Percentiles rank a stretch among this genome's conserved stretches.
Conservation (phyloP, 1,140 invertebrate genomes). For the Tetramorium simillimum region DNA sequence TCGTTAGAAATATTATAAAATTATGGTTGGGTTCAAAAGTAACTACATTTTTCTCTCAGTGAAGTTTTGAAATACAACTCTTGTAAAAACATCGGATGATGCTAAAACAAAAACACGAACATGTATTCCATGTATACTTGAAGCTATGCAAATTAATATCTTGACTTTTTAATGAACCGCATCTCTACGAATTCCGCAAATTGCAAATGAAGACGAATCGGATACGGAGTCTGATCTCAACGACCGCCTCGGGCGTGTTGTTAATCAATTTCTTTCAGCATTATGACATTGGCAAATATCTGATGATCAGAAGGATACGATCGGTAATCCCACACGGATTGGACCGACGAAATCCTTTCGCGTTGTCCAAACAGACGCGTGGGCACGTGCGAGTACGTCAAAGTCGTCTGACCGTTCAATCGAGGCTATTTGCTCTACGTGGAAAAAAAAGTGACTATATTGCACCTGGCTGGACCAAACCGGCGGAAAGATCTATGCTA, state of each 20-base stretch:
- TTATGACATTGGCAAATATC: constrained; percentile 12
- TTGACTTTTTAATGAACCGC: neutral
- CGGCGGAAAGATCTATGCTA: neutral
- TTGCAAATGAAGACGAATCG: neutral
- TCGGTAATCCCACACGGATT: constrained; percentile 43
- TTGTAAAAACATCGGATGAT: neutral
- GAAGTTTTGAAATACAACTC: neutral
- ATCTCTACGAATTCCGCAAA: neutral
- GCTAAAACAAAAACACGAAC: neutral
- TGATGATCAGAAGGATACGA: constrained; percentile 21
- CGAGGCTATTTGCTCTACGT: neutral
- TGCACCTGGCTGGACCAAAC: neutral
- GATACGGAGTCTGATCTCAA: constrained; percentile 21
- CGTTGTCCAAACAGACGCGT: constrained; percentile 36
- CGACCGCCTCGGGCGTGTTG: neutral
- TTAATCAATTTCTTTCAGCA: constrained; percentile 20
- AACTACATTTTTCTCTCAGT: no score
- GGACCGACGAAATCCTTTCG: constrained; percentile 6
- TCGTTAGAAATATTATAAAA: no score
- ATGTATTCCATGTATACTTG: neutral
- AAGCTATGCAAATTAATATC: neutral
- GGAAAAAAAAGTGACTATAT: neutral
- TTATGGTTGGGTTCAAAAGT: no score
- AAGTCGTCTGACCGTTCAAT: constrained; percentile 10
- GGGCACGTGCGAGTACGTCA: constrained; percentile 26